Percentiles rank a stretch among this genome's conserved stretches.
phyloP scores from a whole-genome alignment of 2,797 vertebrate genomes.

The Poecile montanus region DNA sequence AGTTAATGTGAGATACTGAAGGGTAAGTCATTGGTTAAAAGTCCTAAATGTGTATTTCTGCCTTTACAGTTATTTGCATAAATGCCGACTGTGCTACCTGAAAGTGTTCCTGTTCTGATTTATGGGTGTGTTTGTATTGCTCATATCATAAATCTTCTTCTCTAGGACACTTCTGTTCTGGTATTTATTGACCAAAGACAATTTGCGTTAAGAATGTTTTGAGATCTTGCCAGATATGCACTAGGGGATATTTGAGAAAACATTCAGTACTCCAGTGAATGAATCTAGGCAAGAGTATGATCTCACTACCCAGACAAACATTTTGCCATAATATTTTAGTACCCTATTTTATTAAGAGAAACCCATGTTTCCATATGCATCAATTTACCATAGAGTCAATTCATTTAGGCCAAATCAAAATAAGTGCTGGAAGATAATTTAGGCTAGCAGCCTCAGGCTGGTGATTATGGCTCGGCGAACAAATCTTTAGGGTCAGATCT shows the following conservation, averaged over 20 bases:
- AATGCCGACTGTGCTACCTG: constrained; percentile 81
- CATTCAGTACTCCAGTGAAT: constrained; percentile 72
- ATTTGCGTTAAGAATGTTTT: constrained; percentile 85
- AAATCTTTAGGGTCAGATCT: constrained; percentile 1
- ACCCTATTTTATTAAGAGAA: constrained; percentile 59
- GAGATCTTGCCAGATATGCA: constrained; percentile 87
- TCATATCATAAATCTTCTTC: constrained; percentile 88
- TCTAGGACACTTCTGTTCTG: constrained; percentile 83
- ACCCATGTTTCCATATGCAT: constrained; percentile 32
- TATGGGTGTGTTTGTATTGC: constrained; percentile 82
- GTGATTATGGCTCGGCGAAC: not conserved
- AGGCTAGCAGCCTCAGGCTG: not conserved
- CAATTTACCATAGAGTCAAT: constrained; percentile 49
- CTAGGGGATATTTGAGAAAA: constrained; percentile 85
- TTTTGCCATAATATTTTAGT: constrained; percentile 63
- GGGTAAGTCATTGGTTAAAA: constrained; percentile 48
- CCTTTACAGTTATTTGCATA: constrained; percentile 71
- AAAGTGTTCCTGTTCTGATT: constrained; percentile 83
- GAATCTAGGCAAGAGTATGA: constrained; percentile 50
- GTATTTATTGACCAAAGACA: constrained; percentile 90
- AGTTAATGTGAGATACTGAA: constrained; percentile 3
- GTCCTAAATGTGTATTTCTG: constrained; percentile 9
- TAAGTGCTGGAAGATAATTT: constrained; percentile 55
- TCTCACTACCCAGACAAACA: constrained; percentile 68
- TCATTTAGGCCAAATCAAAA: constrained; percentile 65